A percentile compares a stretch with the other conserved stretches of the same genome.
These are phyloP conservation scores for Harlomillsia oculata DNA, from an alignment of 1,140 invertebrate species.

Conservation along the genomic window DNA sequence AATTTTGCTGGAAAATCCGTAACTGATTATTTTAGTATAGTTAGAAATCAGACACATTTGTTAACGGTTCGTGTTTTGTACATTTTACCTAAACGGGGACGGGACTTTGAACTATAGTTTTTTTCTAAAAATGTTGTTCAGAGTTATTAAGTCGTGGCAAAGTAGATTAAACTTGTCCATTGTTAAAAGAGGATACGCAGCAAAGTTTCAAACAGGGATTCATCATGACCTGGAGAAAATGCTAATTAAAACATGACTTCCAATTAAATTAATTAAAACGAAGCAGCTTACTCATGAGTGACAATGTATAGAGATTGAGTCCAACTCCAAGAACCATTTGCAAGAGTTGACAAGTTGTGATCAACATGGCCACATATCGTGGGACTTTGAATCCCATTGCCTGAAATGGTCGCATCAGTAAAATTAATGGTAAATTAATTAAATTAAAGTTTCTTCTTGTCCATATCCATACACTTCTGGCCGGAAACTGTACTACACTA, in stretches of 20 bases:
- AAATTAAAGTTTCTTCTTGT: neutral
- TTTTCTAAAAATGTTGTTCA: no score
- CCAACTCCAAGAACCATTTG: conserved; percentile 91
- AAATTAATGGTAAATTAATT: neutral
- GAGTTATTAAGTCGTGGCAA: no score
- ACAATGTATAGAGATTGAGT: conserved; percentile 60
- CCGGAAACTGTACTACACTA: conserved; percentile 57
- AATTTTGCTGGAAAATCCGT: no score
- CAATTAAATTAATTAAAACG: neutral
- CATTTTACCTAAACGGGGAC: no score
- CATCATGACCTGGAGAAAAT: neutral
- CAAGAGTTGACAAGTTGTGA: conserved; percentile 78
- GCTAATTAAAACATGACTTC: no score
- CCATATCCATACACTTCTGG: neutral
- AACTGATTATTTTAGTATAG: no score
- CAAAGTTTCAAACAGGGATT: neutral
- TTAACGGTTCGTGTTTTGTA: no score
- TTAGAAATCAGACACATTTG: no score
- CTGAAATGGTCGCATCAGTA: conserved; percentile 3
- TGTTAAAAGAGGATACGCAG: neutral
- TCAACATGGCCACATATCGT: conserved; percentile 74
- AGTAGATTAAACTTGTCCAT: no score
- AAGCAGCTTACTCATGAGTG: conserved; percentile 14
- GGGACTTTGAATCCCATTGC: conserved; percentile 80
- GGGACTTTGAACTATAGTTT: no score